Evolutionary conservation across 2,797 vertebrate genomes (phyloP).

Genomic region (Paramormyrops hopkinsi): DNA sequence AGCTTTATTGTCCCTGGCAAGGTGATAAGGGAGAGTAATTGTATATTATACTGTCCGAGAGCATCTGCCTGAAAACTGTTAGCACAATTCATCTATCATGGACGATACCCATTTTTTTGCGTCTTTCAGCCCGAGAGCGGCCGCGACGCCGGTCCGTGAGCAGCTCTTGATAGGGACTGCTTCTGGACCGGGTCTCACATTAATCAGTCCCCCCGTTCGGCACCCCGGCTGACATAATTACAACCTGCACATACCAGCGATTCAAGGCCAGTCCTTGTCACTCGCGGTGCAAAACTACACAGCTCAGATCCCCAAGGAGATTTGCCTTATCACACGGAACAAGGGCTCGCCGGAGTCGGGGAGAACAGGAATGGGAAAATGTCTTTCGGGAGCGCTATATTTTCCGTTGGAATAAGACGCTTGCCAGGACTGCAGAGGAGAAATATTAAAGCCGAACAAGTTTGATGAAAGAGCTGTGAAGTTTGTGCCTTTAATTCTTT

Average conservation of each 20-base stretch:
- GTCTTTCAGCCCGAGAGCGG: conserved; percentile 70
- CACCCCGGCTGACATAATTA: conserved; percentile 92
- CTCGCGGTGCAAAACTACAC: conserved; percentile 57
- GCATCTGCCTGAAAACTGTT: conserved; percentile 98
- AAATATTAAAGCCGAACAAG: conserved; percentile 15
- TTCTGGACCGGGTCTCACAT: conserved; percentile 85
- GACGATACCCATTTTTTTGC: conserved; percentile 44
- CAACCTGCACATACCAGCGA: conserved; percentile 86
- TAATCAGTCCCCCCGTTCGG: conserved; percentile 79
- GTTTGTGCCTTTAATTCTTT: conserved; percentile 17
- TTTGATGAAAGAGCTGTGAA: conserved; percentile 13
- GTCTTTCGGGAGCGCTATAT: conserved; percentile 74
- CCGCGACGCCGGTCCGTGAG: conserved; percentile 67
- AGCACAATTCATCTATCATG: conserved; percentile 95
- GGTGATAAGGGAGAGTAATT: conserved; percentile 99
- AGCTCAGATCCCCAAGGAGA: conserved; percentile 78
- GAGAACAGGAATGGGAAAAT: conserved; percentile 61
- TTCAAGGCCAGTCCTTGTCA: conserved; percentile 81
- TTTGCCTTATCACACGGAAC: conserved; percentile 75
- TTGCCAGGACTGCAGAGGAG: neutral
- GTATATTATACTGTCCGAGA: conserved; percentile 99
- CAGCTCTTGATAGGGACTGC: conserved; percentile 85
- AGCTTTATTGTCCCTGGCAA: conserved; percentile 97
- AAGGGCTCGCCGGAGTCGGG: conserved; percentile 68
- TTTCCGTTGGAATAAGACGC: conserved; percentile 67